Conservation (phyloP, 1,140 invertebrate genomes). For the Drosophila pruinosa region DNA sequence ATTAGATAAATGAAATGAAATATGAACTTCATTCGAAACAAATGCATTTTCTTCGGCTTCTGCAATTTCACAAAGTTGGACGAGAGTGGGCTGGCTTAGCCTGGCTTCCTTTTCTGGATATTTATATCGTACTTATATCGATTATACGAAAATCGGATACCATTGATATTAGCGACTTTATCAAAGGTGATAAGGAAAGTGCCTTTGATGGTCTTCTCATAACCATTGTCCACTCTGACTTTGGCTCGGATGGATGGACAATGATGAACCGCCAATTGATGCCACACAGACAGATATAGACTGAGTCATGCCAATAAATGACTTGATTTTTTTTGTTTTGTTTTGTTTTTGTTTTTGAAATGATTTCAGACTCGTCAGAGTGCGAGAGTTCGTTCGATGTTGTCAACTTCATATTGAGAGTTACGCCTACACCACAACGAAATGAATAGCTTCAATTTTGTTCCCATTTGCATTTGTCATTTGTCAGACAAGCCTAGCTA, state of each 20-base stretch:
- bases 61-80: not conserved
- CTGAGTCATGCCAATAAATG: slow-evolving; percentile 1
- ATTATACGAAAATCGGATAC: slow-evolving; percentile 6
- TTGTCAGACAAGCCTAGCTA: slow-evolving; percentile 6
- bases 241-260: slow-evolving; percentile 4
- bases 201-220: slow-evolving; percentile 44
- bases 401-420: not conserved
- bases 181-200: slow-evolving; percentile 45
- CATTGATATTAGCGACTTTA: slow-evolving; percentile 38
- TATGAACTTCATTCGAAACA: not conserved
- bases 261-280: not conserved
- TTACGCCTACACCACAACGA: slow-evolving; percentile 11
- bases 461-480: not conserved
- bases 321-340: slow-evolving; percentile 1
- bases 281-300: slow-evolving; percentile 3
- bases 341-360: too few species aligned
- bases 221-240: slow-evolving; percentile 39
- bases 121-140: not conserved
- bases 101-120: slow-evolving; percentile 13
- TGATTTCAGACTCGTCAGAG: not conserved
- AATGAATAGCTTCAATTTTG: slow-evolving; percentile 1
- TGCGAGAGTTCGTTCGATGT: not conserved
- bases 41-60: not conserved
- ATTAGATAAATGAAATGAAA: not conserved
- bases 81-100: not conserved